These are phyloP conservation scores for Fragum whitleyi DNA, from an alignment of 2,888 invertebrate genomes.

Conservation along the genomic window DNA sequence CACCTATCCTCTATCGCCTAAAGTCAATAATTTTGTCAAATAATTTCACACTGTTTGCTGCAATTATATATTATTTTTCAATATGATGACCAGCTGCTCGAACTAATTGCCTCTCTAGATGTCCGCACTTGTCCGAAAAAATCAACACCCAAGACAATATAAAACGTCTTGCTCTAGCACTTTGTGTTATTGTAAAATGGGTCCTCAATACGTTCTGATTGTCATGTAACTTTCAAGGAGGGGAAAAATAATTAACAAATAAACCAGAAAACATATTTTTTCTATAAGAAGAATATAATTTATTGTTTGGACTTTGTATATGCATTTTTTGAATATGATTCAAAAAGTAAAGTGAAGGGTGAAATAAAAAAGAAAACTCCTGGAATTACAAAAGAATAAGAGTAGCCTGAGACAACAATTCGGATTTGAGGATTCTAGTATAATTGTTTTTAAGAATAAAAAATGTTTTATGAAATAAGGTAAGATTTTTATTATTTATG, in stretches of 20 bases:
- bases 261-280: too few relatives aligned
- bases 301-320: too few relatives aligned
- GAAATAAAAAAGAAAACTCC: too few relatives aligned
- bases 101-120: neutral
- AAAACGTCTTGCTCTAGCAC: neutral
- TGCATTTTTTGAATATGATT: too few relatives aligned
- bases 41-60: neutral
- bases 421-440: too few relatives aligned
- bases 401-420: too few relatives aligned
- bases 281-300: too few relatives aligned
- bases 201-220: neutral
- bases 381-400: too few relatives aligned
- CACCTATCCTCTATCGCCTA: neutral
- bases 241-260: too few relatives aligned
- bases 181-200: neutral
- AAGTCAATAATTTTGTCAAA: neutral
- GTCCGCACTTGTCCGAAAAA: constrained; percentile 1
- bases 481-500: neutral
- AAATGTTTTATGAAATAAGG: constrained; percentile 14
- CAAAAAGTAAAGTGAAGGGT: too few relatives aligned
- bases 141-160: neutral
- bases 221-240: too few relatives aligned
- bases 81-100: neutral
- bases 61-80: constrained; percentile 8
- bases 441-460: too few relatives aligned